Evolutionary conservation across 2,888 invertebrate genomes (phyloP).

Genomic region (Drosophila prostipennis): DNA sequence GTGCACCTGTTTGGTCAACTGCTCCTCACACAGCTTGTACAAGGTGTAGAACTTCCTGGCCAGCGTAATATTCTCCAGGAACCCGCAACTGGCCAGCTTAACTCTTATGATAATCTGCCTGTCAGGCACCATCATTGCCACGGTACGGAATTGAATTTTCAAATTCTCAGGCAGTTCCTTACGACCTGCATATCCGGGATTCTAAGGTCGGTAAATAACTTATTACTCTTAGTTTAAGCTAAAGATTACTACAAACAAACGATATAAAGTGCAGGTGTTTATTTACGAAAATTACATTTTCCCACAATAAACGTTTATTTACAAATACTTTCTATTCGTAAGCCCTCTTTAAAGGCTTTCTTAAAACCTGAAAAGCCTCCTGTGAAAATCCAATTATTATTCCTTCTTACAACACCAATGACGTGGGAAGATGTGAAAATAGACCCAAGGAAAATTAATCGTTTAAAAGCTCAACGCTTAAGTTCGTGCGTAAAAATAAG

Average conservation of each 20-base stretch:
- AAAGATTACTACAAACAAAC: no score
- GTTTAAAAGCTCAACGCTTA: not conserved
- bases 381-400: not conserved
- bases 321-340: not conserved
- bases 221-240: no score
- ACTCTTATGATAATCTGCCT: constrained; percentile 98
- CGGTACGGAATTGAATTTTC: constrained; percentile 98
- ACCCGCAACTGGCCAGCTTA: constrained; percentile 97
- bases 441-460: not conserved
- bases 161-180: constrained; percentile 98
- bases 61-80: constrained; percentile 96
- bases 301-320: not conserved
- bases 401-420: no score
- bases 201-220: constrained; percentile 86
- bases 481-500: not conserved
- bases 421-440: not conserved
- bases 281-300: no score
- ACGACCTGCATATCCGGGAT: constrained; percentile 98
- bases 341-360: not conserved
- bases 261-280: no score
- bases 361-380: no score
- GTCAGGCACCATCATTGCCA: constrained; percentile 99
- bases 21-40: constrained; percentile 98
- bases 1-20: constrained; percentile 98
- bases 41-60: constrained; percentile 98